Evolutionary conservation across 2,797 vertebrate genomes (phyloP).

Genomic region (Bradypodion ventrale): DNA sequence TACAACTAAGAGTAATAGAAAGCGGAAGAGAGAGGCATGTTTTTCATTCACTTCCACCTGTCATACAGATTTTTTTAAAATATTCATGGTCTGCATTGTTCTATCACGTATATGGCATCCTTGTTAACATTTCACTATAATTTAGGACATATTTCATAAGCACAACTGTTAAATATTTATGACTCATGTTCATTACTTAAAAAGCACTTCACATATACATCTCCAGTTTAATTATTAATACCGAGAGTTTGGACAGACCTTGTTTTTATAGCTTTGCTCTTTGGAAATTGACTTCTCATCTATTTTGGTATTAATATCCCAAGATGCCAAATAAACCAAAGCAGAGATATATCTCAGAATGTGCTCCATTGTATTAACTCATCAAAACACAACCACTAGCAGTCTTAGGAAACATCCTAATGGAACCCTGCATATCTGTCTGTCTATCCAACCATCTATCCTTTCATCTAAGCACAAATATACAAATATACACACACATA

Average conservation of each 20-base stretch:
- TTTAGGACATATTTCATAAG: slow-evolving; percentile 73
- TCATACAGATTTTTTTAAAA: slow-evolving; percentile 65
- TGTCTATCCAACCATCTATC: too few species aligned
- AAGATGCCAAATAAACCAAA: slow-evolving; percentile 41
- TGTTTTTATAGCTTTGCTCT: slow-evolving; percentile 67
- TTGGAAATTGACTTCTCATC: slow-evolving; percentile 65
- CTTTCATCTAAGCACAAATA: too few species aligned
- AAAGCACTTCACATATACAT: slow-evolving; percentile 68
- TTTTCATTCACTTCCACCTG: slow-evolving; percentile 56
- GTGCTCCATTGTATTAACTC: slow-evolving; percentile 2
- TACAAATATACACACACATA: too few species aligned
- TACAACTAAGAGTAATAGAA: slow-evolving; percentile 53
- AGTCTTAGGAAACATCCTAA: background rate
- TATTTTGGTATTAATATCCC: slow-evolving; percentile 54
- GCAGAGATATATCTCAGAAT: slow-evolving; percentile 28
- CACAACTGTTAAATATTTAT: slow-evolving; percentile 76
- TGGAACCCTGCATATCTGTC: too few species aligned
- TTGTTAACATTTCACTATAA: slow-evolving; percentile 74
- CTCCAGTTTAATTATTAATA: slow-evolving; percentile 73
- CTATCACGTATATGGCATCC: slow-evolving; percentile 65
- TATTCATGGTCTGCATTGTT: slow-evolving; percentile 72
- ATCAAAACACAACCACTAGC: background rate
- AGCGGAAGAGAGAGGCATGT: slow-evolving; percentile 22
- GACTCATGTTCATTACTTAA: slow-evolving; percentile 69
- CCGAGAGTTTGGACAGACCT: slow-evolving; percentile 60